Conservation (phyloP, 2,888 invertebrate species). For the Thera britannica region DNA sequence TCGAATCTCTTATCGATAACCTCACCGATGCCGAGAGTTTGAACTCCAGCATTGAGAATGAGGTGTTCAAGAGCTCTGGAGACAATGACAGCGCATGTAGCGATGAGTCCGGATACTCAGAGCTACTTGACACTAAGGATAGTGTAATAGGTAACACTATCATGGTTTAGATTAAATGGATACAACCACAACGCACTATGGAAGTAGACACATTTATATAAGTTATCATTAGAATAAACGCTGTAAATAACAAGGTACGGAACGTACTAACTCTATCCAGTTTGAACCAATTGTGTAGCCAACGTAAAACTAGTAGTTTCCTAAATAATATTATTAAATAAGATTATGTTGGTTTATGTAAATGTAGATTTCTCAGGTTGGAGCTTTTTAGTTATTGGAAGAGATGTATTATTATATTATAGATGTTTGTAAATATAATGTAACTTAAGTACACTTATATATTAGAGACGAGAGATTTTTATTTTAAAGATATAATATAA, state of each 20-base stretch:
- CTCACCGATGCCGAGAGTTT: conserved; percentile 72
- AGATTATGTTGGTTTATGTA: conserved; percentile 18
- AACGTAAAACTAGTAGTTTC: conserved; percentile 20
- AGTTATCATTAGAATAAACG: conserved; percentile 35
- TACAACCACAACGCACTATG: conserved; percentile 37
- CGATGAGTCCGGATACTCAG: conserved; percentile 96
- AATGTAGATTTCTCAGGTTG: conserved; percentile 29
- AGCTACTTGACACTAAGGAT: conserved; percentile 86
- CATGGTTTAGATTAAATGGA: conserved; percentile 60
- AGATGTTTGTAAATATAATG: conserved; percentile 71
- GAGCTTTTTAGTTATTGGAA: conserved; percentile 35
- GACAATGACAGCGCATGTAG: conserved; percentile 93
- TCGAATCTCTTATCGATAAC: conserved; percentile 75
- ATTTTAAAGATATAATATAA: conserved; percentile 47
- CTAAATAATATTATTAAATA: conserved; percentile 23
- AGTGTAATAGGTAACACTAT: conserved; percentile 80
- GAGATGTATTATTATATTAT: conserved; percentile 61
- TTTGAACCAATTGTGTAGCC: conserved; percentile 34
- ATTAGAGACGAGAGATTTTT: conserved; percentile 58
- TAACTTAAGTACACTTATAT: conserved; percentile 56
- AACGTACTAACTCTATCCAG: conserved; percentile 63
- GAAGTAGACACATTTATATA: conserved; percentile 33
- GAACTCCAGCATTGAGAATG: conserved; percentile 73
- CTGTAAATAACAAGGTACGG: conserved; percentile 66
- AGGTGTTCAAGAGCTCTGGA: conserved; percentile 80